Evolutionary conservation across 2,797 vertebrate genomes (phyloP), one percentile per base, ranked within the genome.

Genomic region (Bovichtus variegatus): DNA sequence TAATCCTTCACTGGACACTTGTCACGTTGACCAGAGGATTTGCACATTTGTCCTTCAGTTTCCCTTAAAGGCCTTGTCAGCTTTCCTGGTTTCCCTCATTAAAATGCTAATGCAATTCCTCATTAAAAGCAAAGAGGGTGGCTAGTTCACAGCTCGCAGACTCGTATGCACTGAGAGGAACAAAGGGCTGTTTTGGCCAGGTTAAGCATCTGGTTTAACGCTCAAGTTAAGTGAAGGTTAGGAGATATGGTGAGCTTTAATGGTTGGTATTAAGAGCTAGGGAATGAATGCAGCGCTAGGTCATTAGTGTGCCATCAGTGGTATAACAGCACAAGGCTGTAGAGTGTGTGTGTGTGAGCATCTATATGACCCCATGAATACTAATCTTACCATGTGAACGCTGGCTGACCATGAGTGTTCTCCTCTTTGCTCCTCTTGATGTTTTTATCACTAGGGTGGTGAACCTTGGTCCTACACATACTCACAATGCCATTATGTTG

Each of bases 21-120:
- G 76, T 77, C 74, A 66, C 71, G 31, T 36, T 49, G 44, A 76
- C 27, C 9, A 40, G 57, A 71, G 57, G 25, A 64, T 72, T 71
- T 76, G 51, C 77, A 53, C 66, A 69, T 87, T 82, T 78, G 71
- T 75, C 80, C 70, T 86, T 88, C 77, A 73, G 29, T 80, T 85
- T 76, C 57, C 46, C 60, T 57, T 59, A 83, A 84, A 68, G 5
- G 55, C 25, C 73, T 78, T 63, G 86, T 91, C 89, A 84, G 85
- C 79, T 74, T 84, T 81, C 62, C 58, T 63, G 59, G 72, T 61
- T 76, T 69, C 61, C 13, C 87, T 90, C 81, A 88, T 90, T 90
- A 87, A 87, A 85, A 88, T 91, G 89, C 86, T 80, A 91, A 93
- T 90, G 50, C 64, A 73, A 90, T 89, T 87, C 90, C 86, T 92